Conservation (phyloP, 2,113 vertebrate species). For the Rhinogobius similis region DNA sequence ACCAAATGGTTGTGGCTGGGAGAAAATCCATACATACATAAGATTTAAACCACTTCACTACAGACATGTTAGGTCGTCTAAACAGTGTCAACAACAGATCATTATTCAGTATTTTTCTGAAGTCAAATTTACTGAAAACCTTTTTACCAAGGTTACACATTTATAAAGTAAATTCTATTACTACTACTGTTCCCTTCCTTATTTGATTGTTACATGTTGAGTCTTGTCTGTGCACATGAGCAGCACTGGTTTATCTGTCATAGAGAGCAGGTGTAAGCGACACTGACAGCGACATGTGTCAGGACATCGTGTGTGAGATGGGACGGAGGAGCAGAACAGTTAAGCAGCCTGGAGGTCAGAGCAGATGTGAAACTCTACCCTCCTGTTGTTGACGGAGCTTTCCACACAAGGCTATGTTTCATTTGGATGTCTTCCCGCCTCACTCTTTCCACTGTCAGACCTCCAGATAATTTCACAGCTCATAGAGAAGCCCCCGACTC, state of each 20-base stretch:
- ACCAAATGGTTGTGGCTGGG: not conserved
- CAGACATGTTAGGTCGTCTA: not conserved
- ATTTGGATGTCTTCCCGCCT: constrained; percentile 56
- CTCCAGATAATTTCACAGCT: constrained; percentile 69
- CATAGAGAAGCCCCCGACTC: constrained; percentile 40
- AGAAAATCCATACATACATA: not conserved
- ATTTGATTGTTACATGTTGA: not conserved
- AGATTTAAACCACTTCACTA: not conserved
- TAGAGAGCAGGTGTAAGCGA: constrained; percentile 57
- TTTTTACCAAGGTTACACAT: not conserved
- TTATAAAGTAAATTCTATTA: not conserved
- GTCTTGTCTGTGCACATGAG: constrained; percentile 12
- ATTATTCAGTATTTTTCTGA: too few species aligned
- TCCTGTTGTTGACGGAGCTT: constrained; percentile 43
- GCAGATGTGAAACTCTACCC: constrained; percentile 63
- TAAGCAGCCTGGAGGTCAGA: constrained; percentile 61
- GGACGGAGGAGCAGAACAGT: constrained; percentile 30
- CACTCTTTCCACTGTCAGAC: constrained; percentile 51
- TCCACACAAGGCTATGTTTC: constrained; percentile 55
- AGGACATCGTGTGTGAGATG: constrained; percentile 2
- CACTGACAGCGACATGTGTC: constrained; percentile 29
- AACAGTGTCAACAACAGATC: not conserved
- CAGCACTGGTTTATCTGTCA: constrained; percentile 35
- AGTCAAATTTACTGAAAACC: not conserved
- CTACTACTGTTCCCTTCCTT: too few species aligned